phyloP scores from a whole-genome alignment of 2,113 vertebrate genomes.

The Mohoua ochrocephala region DNA sequence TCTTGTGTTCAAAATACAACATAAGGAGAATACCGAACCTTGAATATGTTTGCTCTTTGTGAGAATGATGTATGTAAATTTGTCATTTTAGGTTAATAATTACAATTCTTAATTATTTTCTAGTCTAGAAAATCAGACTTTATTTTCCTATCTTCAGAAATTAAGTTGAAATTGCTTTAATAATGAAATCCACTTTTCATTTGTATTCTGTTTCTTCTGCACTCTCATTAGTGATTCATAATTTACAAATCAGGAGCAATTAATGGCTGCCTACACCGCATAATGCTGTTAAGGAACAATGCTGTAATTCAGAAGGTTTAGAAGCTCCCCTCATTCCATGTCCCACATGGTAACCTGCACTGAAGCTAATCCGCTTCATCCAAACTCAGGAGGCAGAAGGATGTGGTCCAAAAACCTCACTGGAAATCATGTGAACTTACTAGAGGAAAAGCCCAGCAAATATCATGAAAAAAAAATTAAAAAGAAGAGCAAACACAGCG shows the following conservation, averaged over 20 bases:
- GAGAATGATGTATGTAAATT: not conserved
- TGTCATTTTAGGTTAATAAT: not conserved
- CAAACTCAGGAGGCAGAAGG: not conserved
- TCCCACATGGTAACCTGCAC: not conserved
- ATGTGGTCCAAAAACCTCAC: not conserved
- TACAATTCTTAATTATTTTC: not conserved
- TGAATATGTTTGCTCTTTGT: not conserved
- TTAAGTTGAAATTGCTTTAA: slow-evolving; percentile 4
- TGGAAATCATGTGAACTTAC: not conserved
- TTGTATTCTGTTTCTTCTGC: not conserved
- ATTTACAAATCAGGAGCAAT: not conserved
- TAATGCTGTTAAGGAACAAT: not conserved
- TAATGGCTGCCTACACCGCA: not conserved
- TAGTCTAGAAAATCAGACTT: not conserved
- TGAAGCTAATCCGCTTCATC: not conserved
- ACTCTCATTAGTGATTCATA: not conserved
- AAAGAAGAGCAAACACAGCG: not conserved
- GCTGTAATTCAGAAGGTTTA: not conserved
- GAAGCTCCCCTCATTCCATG: not conserved
- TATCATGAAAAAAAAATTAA: not conserved
- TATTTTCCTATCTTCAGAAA: not conserved
- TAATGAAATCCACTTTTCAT: slow-evolving; percentile 20
- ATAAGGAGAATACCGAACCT: not conserved
- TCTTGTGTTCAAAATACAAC: not conserved
- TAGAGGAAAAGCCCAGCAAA: not conserved